These are phyloP conservation scores for Pangasius djambal DNA, from an alignment of 2,797 vertebrate species.

Conservation along the genomic window DNA sequence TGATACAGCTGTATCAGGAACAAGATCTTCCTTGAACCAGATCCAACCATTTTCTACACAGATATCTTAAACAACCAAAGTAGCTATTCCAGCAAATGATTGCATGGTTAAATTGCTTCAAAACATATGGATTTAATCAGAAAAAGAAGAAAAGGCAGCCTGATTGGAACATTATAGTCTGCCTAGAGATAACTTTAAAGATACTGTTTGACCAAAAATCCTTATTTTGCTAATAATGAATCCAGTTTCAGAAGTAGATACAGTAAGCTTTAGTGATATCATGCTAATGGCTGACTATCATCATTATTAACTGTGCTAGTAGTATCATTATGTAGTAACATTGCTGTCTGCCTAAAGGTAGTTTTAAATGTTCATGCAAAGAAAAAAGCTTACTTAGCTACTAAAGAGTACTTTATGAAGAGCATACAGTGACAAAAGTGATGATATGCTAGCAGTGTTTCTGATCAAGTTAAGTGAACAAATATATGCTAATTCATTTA, in stretches of 20 bases:
- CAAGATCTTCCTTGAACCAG: constrained; percentile 22
- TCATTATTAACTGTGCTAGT: background rate
- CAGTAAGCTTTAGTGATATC: background rate
- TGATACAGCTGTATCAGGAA: constrained; percentile 10
- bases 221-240: constrained; percentile 29
- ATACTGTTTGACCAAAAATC: constrained; percentile 12
- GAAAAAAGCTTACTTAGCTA: background rate
- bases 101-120: constrained; percentile 9
- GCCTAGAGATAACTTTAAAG: constrained; percentile 23
- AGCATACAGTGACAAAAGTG: background rate
- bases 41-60: constrained; percentile 11
- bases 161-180: constrained; percentile 20
- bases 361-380: background rate
- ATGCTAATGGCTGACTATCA: background rate
- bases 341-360: background rate
- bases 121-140: constrained; percentile 37
- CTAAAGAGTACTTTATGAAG: background rate
- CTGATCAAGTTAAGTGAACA: background rate
- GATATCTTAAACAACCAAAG: constrained; percentile 21
- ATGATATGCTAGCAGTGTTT: background rate
- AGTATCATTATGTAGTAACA: background rate
- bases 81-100: constrained; percentile 20
- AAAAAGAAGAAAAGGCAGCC: background rate
- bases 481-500: background rate
- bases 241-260: background rate